Base-by-base conservation (phyloP, 2,797 vertebrate genomes). In the Microctenopoma stevenorrisi region DNA sequence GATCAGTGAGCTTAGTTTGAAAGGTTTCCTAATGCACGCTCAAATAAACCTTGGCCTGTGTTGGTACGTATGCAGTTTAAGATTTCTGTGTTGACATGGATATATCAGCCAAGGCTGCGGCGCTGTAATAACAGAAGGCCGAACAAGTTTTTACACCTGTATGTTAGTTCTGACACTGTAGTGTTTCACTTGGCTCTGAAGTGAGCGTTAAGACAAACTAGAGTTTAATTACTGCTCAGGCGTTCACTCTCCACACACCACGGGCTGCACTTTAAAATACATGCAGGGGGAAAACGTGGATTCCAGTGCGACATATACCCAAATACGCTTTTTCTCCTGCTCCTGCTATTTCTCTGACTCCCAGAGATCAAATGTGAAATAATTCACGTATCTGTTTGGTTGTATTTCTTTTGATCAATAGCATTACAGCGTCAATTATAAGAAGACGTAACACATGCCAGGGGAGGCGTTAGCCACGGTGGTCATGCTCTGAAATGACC, bases 161-260 rank as follows among this genome's bases (percentile, higher is more conserved):
- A 61, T 81, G 89, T 82, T 90, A 78, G 84, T 81, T 83, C 85
- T 87, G 64, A 89, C 91, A 86, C 88, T 1, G 64, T 22, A 62
- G 50, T 88, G 88, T 90, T 92, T 90, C 74, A 77, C 47, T 88
- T 89, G 90, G 89, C 86, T 87, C 65, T 42, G 78, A 86, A 58
- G 54, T n/a, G 43, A 62, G 84, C 83, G 86, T 88, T 67, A 89
- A 86, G 83, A 88, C 80, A 91, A 90, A 89, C 86, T 79, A 5
- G 30, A 50, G 70, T 77, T 86, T 90, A 88, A 90, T 87, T 85
- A 80, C 72, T n/a, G 42, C 48, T 78, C 72, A 42, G 59, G 76
- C 77, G 74, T 69, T 83, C 71, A 48, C 76, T 85, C 78, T 55
- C 18, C 22, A 15, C 46, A 53, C 74, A 79, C 54, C 33, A 70